Percentiles rank a stretch among this genome's conserved stretches.
Evolutionary conservation across 92 coral and sea anemone genomes (phyloP).

Genomic region (Paramuricea clavata): DNA sequence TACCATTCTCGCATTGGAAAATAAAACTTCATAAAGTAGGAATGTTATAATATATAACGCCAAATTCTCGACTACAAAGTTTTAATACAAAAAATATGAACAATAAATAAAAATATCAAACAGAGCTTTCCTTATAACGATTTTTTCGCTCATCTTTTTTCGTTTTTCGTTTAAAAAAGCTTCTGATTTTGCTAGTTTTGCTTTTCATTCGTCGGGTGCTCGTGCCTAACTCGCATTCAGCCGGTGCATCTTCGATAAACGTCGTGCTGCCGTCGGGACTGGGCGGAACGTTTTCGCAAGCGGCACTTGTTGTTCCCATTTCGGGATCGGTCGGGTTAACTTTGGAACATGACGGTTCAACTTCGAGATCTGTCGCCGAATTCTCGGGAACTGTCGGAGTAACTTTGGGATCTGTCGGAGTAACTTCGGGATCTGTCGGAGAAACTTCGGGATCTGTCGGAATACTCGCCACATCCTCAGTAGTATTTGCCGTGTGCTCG

Average conservation of each 20-base stretch:
- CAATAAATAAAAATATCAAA: not conserved
- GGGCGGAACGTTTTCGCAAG: not conserved
- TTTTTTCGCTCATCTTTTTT: not conserved
- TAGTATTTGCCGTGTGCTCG: not conserved
- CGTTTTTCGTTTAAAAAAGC: not conserved
- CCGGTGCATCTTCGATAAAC: not conserved
- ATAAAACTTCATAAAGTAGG: not conserved
- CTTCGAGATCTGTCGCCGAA: not conserved
- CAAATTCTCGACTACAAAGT: not conserved
- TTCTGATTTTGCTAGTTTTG: not conserved
- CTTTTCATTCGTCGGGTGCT: slow-evolving; percentile 2
- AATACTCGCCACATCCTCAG: not conserved
- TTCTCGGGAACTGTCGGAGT: not conserved
- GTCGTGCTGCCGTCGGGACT: slow-evolving; percentile 8
- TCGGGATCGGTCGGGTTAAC: not conserved
- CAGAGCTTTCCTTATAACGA: not conserved
- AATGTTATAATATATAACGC: not conserved
- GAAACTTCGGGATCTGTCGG: not conserved
- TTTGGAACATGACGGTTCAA: not conserved
- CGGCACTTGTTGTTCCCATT: not conserved
- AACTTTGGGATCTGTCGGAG: not conserved
- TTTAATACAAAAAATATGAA: not conserved
- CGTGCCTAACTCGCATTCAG: not conserved
- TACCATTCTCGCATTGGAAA: not conserved
- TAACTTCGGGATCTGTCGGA: not conserved